Conservation (phyloP, 2,888 invertebrate species). For the Acrobasis repandana region DNA sequence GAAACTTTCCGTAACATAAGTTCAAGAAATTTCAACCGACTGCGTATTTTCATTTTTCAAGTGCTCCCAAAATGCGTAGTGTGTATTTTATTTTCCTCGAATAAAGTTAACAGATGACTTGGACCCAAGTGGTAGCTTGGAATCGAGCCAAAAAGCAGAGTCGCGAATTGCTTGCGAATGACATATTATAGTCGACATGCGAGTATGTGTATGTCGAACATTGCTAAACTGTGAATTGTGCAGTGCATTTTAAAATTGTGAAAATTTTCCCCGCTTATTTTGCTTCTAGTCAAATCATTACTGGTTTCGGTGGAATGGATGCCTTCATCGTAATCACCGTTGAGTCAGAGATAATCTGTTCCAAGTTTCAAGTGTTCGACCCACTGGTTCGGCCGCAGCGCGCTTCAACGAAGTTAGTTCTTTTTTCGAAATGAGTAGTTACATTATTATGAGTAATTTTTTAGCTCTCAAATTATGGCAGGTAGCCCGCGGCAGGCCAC, state of each 20-base stretch:
- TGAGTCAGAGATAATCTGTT: conserved; percentile 62
- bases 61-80: conserved; percentile 39
- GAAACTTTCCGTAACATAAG: conserved; percentile 17
- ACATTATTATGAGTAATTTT: conserved; percentile 81
- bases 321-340: conserved; percentile 28
- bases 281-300: conserved; percentile 1
- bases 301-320: conserved; percentile 5
- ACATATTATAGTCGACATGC: conserved; percentile 50
- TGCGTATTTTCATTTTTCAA: conserved; percentile 33
- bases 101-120: conserved; percentile 68
- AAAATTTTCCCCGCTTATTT: background rate
- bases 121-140: conserved; percentile 62
- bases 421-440: conserved; percentile 69
- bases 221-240: conserved; percentile 46
- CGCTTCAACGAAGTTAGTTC: conserved; percentile 57
- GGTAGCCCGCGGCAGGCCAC: conserved; percentile 76
- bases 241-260: conserved; percentile 31
- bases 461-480: conserved; percentile 76
- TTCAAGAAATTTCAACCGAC: conserved; percentile 1
- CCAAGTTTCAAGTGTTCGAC: conserved; percentile 44
- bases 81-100: conserved; percentile 50
- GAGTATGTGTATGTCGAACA: conserved; percentile 45
- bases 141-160: conserved; percentile 55
- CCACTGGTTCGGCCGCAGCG: conserved; percentile 32
- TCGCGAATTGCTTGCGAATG: conserved; percentile 60